These are phyloP conservation scores for Oryzias dopingdopingensis DNA, from an alignment of 2,797 vertebrate species.

Conservation along the genomic window DNA sequence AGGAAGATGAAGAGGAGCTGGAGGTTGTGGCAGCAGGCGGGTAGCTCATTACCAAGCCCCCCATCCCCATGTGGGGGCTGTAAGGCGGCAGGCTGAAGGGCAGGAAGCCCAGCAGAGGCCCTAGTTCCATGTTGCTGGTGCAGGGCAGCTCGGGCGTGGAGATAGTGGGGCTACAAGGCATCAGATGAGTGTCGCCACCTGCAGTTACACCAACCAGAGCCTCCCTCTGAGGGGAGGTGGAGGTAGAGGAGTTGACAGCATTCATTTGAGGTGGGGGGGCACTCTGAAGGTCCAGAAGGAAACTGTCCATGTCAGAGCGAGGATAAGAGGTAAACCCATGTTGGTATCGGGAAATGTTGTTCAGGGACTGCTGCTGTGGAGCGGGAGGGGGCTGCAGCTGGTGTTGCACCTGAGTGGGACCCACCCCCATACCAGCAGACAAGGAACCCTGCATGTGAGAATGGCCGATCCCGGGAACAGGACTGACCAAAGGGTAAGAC, in stretches of 20 bases:
- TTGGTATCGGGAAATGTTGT: constrained; percentile 88
- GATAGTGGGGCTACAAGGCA: constrained; percentile 86
- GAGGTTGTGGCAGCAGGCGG: constrained; percentile 73
- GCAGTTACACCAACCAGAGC: constrained; percentile 68
- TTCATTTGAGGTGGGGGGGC: constrained; percentile 83
- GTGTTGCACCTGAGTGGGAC: constrained; percentile 76
- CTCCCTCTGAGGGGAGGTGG: constrained; percentile 80
- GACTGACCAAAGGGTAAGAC: constrained; percentile 83
- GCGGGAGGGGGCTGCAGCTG: constrained; percentile 73
- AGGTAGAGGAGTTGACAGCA: constrained; percentile 79
- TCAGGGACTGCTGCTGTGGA: constrained; percentile 70
- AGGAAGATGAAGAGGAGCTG: constrained; percentile 68
- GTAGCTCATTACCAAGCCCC: constrained; percentile 91
- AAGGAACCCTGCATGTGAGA: constrained; percentile 86
- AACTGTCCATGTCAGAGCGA: constrained; percentile 93
- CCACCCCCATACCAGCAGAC: constrained; percentile 81
- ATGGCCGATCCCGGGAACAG: constrained; percentile 83
- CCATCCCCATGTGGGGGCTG: constrained; percentile 86
- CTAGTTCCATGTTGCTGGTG: constrained; percentile 94
- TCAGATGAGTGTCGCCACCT: constrained; percentile 76
- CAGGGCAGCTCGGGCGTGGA: constrained; percentile 88
- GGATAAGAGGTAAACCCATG: constrained; percentile 96
- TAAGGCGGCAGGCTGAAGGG: constrained; percentile 91
- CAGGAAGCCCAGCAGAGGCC: constrained; percentile 91
- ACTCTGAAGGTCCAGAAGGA: constrained; percentile 92